Evolutionary conservation across 2,888 invertebrate genomes (phyloP).

Genomic region (Eupithecia centaureata): DNA sequence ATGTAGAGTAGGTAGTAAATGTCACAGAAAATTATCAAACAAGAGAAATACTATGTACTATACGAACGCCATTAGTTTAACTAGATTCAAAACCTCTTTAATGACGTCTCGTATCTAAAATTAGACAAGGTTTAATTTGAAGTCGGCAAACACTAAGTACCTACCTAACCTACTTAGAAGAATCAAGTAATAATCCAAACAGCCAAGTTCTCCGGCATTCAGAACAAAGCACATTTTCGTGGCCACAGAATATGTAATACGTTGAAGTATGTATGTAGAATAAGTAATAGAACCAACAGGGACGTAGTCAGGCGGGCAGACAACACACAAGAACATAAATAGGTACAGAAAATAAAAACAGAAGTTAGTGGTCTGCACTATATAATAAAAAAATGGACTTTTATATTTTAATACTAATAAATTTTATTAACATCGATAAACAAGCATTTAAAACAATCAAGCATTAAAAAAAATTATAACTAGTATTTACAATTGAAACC

Average conservation of each 20-base stretch:
- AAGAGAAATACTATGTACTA: too few relatives aligned
- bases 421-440: too few relatives aligned
- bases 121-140: background rate
- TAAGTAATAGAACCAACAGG: conserved; percentile 19
- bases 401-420: too few relatives aligned
- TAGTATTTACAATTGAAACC: too few relatives aligned
- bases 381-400: too few relatives aligned
- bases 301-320: conserved; percentile 15
- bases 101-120: background rate
- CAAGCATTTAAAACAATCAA: too few relatives aligned
- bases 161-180: background rate
- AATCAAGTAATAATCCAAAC: conserved; percentile 23
- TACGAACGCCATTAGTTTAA: background rate
- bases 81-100: background rate
- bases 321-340: too few relatives aligned
- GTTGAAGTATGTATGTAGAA: conserved; percentile 16
- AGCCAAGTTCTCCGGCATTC: conserved; percentile 23
- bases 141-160: background rate
- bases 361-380: too few relatives aligned
- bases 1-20: too few relatives aligned
- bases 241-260: conserved; percentile 19
- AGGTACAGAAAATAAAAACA: too few relatives aligned
- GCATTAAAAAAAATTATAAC: too few relatives aligned
- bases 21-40: too few relatives aligned
- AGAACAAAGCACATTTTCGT: conserved; percentile 27